Evolutionary conservation across 2,797 vertebrate species (phyloP).

Genomic region (Odontamblyopus rebecca): DNA sequence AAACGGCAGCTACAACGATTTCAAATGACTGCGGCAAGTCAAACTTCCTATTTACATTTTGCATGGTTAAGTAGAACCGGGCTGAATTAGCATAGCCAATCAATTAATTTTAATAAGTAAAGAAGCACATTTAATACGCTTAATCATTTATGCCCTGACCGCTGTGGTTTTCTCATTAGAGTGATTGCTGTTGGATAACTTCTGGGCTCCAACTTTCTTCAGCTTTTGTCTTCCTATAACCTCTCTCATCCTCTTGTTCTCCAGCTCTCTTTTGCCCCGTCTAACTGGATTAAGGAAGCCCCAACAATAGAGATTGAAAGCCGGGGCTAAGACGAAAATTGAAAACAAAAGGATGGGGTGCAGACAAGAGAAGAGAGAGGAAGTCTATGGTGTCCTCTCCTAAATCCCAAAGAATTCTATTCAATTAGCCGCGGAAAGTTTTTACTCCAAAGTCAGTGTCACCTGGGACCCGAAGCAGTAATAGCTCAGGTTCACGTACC

Average conservation of each 20-base stretch:
- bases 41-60: neutral
- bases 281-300: conserved; percentile 34
- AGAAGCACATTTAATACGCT: conserved; percentile 4
- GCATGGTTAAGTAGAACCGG: neutral
- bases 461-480: conserved; percentile 48
- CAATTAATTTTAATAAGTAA: conserved; percentile 4
- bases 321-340: conserved; percentile 12
- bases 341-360: conserved; percentile 16
- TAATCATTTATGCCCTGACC: conserved; percentile 8
- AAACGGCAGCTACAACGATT: neutral
- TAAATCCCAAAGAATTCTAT: conserved; percentile 44
- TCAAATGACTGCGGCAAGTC: neutral
- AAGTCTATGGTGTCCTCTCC: conserved; percentile 23
- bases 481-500: neutral
- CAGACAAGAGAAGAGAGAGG: conserved; percentile 9
- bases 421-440: conserved; percentile 68
- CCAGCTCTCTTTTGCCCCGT: conserved; percentile 3
- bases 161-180: neutral
- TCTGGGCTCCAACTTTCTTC: conserved; percentile 2
- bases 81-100: neutral
- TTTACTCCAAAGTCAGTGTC: conserved; percentile 68
- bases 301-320: conserved; percentile 25
- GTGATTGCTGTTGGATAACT: conserved; percentile 1
- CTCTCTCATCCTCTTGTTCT: neutral
- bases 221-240: conserved; percentile 5